These are phyloP conservation scores for Odontocolon sp. DNA, from an alignment of 2,888 invertebrate genomes.

Conservation along the genomic window DNA sequence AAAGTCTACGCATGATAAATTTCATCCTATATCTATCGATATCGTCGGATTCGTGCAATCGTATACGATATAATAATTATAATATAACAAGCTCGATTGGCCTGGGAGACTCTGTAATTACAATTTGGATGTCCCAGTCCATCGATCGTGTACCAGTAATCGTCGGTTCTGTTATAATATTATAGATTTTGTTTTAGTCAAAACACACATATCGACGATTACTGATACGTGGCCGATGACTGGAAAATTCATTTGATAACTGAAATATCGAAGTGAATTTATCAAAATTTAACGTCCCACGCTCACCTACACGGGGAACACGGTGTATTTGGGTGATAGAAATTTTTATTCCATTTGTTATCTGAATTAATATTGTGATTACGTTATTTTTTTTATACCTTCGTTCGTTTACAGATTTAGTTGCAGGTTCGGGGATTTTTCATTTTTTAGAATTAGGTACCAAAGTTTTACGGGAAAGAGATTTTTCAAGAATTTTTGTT, in stretches of 20 bases:
- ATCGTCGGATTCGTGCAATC: slow-evolving; percentile 19
- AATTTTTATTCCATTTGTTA: slow-evolving; percentile 14
- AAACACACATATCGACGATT: too few species aligned
- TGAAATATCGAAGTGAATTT: slow-evolving; percentile 18
- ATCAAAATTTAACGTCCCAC: slow-evolving; percentile 2
- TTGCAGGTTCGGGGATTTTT: slow-evolving; percentile 13
- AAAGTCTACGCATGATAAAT: too few species aligned
- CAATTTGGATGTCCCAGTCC: too few species aligned
- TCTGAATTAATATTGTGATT: slow-evolving; percentile 25
- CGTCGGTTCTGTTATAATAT: too few species aligned
- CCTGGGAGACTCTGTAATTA: too few species aligned
- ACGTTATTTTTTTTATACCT: slow-evolving; percentile 31
- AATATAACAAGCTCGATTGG: slow-evolving; percentile 16
- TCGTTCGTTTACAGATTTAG: slow-evolving; percentile 30
- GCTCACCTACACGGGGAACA: not conserved
- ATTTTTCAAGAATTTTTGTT: slow-evolving; percentile 13
- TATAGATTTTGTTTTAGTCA: too few species aligned
- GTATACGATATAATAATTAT: slow-evolving; percentile 19
- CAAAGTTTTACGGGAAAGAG: not conserved
- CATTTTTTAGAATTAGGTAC: slow-evolving; percentile 26
- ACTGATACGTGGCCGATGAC: too few species aligned
- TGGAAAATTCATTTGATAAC: too few species aligned
- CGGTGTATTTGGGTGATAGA: too few species aligned
- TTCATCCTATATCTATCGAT: too few species aligned
- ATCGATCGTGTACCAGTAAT: too few species aligned